Evolutionary conservation across 2,797 vertebrate species (phyloP), one percentile per base, ranked within the genome.

Genomic region (Sphaeramia orbicularis): DNA sequence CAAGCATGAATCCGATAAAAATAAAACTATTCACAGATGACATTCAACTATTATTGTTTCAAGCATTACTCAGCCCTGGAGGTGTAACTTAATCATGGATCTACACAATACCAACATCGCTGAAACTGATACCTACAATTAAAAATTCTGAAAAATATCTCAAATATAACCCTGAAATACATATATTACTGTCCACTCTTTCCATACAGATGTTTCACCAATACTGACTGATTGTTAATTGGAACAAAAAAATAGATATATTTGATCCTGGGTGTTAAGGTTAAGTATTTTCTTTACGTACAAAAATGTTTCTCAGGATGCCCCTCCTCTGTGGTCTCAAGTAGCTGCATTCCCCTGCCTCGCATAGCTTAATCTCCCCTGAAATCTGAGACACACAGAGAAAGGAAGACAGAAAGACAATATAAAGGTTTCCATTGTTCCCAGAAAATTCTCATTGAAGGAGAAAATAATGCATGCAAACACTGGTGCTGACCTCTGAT

Each of bases 281-380:
- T 32, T 1, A 32, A 32, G 12, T n/a, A 13, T 15, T 42, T 49
- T 41, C 9, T 50, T 35, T 10, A 84, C 93, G 93, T 78, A 96
- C 95, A 90, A 95, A 60, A 40, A 96, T 87, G 60, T 84, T 92
- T 73, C 85, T 94, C 18, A 95, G 86, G 32, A 94, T 56, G 70
- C 73, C 92, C 78, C 92, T 94, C 57, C 89, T 87, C 73, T 94
- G 92, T 21, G 93, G 93, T 78, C 92, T 93, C 79, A 94, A 58
- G 67, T 93, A 95, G 55, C 90, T 92, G 76, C 95, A 96, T 71
- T 94, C 92, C 42, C 93, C 92, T 1, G 90, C 94, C 57, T 95
- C 93, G 59, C 95, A 96, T 40, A 95, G 65, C 66, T 95, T 95
- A 19, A 95, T 91, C 83, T 95, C 95, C 75, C 93, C 94, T 62